These are phyloP conservation scores for Mesaphorura yosii DNA, from an alignment of 1,140 invertebrate species.

Conservation along the genomic window DNA sequence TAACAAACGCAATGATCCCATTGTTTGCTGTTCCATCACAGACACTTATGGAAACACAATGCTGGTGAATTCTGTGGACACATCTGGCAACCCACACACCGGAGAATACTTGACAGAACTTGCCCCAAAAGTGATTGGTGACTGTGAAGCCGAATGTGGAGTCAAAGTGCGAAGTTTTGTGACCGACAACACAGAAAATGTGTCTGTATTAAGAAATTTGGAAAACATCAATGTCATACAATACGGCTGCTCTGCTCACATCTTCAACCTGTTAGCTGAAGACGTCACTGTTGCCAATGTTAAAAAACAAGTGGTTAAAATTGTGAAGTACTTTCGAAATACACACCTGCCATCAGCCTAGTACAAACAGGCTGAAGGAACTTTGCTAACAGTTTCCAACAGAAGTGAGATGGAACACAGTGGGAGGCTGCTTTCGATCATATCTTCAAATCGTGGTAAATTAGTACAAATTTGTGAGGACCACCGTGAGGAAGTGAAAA, in stretches of 20 bases:
- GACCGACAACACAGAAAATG: background rate
- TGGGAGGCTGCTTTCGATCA: background rate
- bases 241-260: background rate
- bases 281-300: background rate
- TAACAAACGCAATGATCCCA: background rate
- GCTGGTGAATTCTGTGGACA: background rate
- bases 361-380: background rate
- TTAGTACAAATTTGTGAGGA: background rate
- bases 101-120: background rate
- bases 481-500: background rate
- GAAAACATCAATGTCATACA: background rate
- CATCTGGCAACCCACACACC: background rate
- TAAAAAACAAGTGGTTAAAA: background rate
- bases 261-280: background rate
- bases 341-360: background rate
- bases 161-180: background rate
- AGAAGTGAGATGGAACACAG: background rate
- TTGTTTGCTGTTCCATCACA: background rate
- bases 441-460: background rate
- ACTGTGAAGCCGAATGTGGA: background rate
- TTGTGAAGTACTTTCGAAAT: constrained; percentile 4
- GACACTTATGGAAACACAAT: background rate
- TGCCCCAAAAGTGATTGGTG: background rate
- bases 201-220: background rate
- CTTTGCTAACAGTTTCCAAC: background rate